Evolutionary conservation across 2,113 vertebrate genomes (phyloP).

Genomic region (Glaucomys volans): DNA sequence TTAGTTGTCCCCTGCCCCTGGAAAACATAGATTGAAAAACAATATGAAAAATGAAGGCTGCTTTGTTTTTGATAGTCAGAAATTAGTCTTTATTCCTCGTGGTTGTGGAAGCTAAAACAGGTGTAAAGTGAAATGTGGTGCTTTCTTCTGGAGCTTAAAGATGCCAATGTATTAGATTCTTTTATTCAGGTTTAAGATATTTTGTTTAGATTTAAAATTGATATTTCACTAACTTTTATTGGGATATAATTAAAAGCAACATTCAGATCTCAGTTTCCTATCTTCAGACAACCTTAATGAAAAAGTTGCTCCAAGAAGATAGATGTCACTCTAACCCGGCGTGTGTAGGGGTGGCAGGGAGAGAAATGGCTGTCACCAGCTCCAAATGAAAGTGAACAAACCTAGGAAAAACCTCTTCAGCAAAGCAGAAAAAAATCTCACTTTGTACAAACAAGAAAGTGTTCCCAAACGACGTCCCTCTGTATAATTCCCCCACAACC

Average conservation of each 20-base stretch:
- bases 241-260: not conserved
- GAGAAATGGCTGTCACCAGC: not conserved
- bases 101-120: not conserved
- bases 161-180: not conserved
- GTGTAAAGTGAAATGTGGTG: not conserved
- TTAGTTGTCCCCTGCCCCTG: not conserved
- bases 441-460: not conserved
- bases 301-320: not conserved
- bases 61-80: not conserved
- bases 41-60: not conserved
- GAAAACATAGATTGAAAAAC: constrained; percentile 43
- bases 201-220: constrained; percentile 41
- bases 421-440: not conserved
- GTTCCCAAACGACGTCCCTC: not conserved
- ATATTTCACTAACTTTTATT: not conserved
- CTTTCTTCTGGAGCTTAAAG: not conserved
- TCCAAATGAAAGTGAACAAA: not conserved
- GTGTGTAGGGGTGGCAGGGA: fast-evolving
- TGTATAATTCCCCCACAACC: not conserved
- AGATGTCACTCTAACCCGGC: not conserved
- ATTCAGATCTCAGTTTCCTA: not conserved
- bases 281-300: not conserved
- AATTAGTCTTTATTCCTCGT: not conserved
- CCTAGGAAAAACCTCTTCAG: not conserved
- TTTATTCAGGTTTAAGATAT: not conserved